Base-by-base conservation (phyloP, 2,797 vertebrate species). In the Tokudaia muenninki region DNA sequence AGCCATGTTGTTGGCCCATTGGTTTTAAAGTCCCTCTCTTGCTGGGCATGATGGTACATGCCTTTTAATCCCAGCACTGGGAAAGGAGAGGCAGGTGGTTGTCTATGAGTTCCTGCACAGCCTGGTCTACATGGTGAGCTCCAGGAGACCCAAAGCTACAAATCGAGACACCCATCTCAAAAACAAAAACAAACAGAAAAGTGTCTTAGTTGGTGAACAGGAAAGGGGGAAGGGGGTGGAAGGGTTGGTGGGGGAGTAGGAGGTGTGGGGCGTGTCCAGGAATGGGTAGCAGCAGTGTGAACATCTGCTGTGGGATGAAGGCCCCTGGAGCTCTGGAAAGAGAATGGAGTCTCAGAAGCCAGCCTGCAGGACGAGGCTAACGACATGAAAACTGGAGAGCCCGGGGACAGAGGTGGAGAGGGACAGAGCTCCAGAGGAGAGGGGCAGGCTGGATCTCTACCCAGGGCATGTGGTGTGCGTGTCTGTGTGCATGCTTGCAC, bases 321-420 rank as follows among this genome's bases (percentile, higher is more conserved):
- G 47, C 63, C 63, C 17, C 47, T 61, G 87, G 72, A 61, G 13
- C 59, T 89, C 59, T 87, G 41, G 31, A 77, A 87, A 79, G 74
- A 90, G 61, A 59, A 87, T 82, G 81, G 44, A 50, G 74, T 81
- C 70, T 79, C 90, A 65, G 78, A 94, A 90, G 75, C 26, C 86
- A 63, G 47, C 7, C 83, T 63, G 24, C 13, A 63, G 74, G 52
- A 78, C 55, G 79, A 57, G 19, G 57, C 29, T 70, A 74, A 75
- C 19, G 7, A 47, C 0, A 11, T 37, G 65, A n/a, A 72, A 4
- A 34, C 41, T 13, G 34, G 83, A n/a, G 47, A 11, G 61, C 17
- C 12, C 1, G 11, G n/a, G 44, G 7, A 24, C 44, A 67, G 16
- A 44, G 59, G 6, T 13, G 19, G 50, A 21, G 11, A 52, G 74